Base-by-base conservation (phyloP, 2,113 vertebrate species). In the Pundamilia nyererei region DNA sequence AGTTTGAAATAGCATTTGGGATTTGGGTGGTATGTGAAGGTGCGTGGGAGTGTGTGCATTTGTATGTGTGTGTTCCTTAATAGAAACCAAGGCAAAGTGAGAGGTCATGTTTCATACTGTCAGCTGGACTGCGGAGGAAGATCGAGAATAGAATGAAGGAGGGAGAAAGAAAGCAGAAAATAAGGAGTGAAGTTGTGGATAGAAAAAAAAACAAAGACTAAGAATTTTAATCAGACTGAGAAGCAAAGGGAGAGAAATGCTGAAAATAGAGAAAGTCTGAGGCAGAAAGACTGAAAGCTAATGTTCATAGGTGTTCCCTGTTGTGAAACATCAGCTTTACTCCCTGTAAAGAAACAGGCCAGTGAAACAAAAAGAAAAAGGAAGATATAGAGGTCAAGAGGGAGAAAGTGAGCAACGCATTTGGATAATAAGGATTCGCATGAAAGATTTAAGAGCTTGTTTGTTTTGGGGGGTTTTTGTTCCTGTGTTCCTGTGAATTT, bases 31-130 rank as follows among this genome's bases (percentile, higher is more conserved):
- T 53, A 38, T 80, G 77, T 84, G 86, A 21, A 60, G 24, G 21
- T 87, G 79, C 54, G 56, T 85, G 84, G 81, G 26, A 14, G 75
- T 40, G 12, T 53, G 38, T 19, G 49, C 5, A 13, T 13, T 60
- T 89, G 88, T 81, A 26, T 86, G 38, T 65, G 77, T 79, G 79
- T 47, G 79, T 89, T 86, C 79, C 35, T 68, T 79, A 40, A 55
- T 29, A 81, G 82, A 88, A 83, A 91, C 54, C 80, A 86, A 81
- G 54, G 87, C 87, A 60, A 26, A 90, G 90, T 65, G 51, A 85
- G 70, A 91, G 92, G 90, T 91, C 89, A 86, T 94, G 90, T 91
- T 95, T 93, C 91, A 90, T 62, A 60, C 86, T 94, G 90, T 93
- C 87, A 89, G 86, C 55, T 86, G 58, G 49, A 89, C 60, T 88